These are phyloP conservation scores for Hirudo medicinalis DNA, from an alignment of 1,140 invertebrate species.

Conservation along the genomic window DNA sequence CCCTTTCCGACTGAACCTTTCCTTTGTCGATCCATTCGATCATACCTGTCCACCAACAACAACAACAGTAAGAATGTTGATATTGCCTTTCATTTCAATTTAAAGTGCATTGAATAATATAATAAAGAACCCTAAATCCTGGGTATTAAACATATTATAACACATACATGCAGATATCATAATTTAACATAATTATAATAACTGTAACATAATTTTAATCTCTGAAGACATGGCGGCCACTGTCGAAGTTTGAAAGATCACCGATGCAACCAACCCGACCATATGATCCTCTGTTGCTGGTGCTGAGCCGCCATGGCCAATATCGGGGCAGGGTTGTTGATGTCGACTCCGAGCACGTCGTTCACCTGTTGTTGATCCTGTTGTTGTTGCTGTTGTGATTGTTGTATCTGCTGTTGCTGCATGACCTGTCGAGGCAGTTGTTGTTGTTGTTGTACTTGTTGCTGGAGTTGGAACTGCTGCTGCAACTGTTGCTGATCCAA, in stretches of 20 bases:
- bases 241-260: no score
- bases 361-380: neutral
- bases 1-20: neutral
- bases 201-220: no score
- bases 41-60: neutral
- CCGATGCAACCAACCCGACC: no score
- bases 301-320: conserved; percentile 6
- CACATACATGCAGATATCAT: no score
- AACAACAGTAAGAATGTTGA: neutral
- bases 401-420: neutral
- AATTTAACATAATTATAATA: no score
- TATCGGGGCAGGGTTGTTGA: conserved; percentile 1
- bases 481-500: neutral
- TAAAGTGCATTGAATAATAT: no score
- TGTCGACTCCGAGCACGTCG: neutral
- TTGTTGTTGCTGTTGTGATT: neutral
- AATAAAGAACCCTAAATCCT: no score
- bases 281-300: neutral
- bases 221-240: no score
- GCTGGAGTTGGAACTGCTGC: neutral
- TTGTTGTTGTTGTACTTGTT: neutral
- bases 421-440: neutral
- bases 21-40: neutral
- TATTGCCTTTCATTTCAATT: no score
- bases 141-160: no score